Conservation (phyloP, 2,888 invertebrate species). For the Subacronicta megacephala region DNA sequence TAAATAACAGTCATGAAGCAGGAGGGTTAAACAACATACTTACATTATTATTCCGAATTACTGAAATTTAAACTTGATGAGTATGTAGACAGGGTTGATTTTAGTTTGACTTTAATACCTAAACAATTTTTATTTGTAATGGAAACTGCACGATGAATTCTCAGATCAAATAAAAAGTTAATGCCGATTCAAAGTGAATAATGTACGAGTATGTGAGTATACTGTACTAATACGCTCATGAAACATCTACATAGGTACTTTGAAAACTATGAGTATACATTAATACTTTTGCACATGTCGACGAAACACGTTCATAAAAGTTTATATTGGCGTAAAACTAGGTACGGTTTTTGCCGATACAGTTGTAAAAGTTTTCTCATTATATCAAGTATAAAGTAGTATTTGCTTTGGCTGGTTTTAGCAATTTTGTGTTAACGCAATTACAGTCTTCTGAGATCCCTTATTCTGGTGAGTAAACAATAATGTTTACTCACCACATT, state of each 20-base stretch:
- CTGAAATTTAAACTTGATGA: background rate
- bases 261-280: constrained; percentile 1
- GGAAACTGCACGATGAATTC: no score
- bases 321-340: constrained; percentile 43
- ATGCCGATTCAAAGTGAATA: no score
- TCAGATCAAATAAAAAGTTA: no score
- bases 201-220: no score
- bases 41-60: background rate
- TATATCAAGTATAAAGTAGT: constrained; percentile 25
- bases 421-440: constrained; percentile 19
- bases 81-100: background rate
- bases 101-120: background rate
- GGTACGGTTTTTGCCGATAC: constrained; percentile 31
- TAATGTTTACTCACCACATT: no score
- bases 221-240: background rate
- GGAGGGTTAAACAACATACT: background rate
- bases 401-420: constrained; percentile 22
- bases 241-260: constrained; percentile 3
- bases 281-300: constrained; percentile 29
- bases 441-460: constrained; percentile 8
- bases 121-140: no score
- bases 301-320: constrained; percentile 36
- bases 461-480: background rate
- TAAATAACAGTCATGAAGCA: constrained; percentile 25
- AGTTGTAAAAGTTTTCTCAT: constrained; percentile 50